Evolutionary conservation across 2,888 invertebrate species (phyloP), one percentile per base, ranked within the genome.

Genomic region (Muscina levida): DNA sequence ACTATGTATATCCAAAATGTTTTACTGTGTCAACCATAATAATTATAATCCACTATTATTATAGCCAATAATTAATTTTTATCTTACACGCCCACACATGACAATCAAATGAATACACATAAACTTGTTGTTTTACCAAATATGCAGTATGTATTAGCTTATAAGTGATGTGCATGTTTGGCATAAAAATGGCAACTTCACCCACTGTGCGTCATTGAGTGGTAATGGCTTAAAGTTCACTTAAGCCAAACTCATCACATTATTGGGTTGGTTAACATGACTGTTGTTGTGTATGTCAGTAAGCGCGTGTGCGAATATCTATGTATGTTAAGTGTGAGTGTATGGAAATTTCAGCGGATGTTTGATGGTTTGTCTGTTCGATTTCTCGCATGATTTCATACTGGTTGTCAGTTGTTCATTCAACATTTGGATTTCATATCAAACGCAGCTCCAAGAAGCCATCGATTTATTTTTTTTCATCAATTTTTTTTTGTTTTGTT

Each of bases 331-430:
- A n/a, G n/a, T n/a, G n/a, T n/a, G n/a, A n/a, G 56, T 31, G 42
- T 73, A 70, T 66, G 46, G 42, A 48, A 70, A 71, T 71, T 72
- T 70, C 56, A 75, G 31, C 82, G 71, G 78, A 81, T 78, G 79
- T 77, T 59, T 70, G 59, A 66, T 82, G 26, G 62, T 44, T 75
- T 72, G 44, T 48, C 72, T 57, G 15, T 65, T 68, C 31, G 62
- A 39, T 68, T 59, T 68, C 46, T 75, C 72, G 74, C 81, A 77
- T 81, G 77, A 77, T 57, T 81, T 81, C 67, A 74, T 77, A 71
- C 77, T 77, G 72, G 62, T 77, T 68, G 68, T 83, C 82, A 84
- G 79, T 82, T 77, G 59, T 65, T 83, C 82, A 84, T 81, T 83
- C 75, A 8, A 59, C 66, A 74, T 68, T 65, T 22, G 79, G 82